Conservation (phyloP, 2,888 invertebrate genomes). For the Copidosoma aretas region DNA sequence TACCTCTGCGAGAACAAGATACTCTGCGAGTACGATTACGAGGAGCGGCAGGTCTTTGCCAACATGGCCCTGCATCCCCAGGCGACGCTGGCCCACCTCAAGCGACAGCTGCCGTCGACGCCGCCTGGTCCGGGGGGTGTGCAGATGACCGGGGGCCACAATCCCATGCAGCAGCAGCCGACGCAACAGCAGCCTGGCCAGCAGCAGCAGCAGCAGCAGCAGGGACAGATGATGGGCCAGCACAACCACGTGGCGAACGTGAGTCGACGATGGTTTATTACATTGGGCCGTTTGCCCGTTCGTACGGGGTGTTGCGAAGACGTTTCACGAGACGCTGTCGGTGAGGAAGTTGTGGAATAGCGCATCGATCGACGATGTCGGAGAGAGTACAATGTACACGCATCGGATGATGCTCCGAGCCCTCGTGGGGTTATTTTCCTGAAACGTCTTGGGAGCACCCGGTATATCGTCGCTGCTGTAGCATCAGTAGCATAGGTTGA, state of each 20-base stretch:
- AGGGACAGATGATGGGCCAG: constrained; percentile 55
- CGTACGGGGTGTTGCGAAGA: too few species aligned
- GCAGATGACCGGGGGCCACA: constrained; percentile 53
- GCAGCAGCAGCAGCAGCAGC: constrained; percentile 21
- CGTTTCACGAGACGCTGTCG: too few species aligned
- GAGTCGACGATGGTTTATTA: constrained; percentile 42
- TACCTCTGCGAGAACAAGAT: constrained; percentile 98
- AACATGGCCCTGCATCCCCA: constrained; percentile 92
- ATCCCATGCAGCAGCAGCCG: constrained; percentile 47
- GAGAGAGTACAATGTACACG: too few species aligned
- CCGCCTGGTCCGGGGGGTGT: constrained; percentile 56
- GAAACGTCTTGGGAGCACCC: too few species aligned
- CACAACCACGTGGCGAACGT: constrained; percentile 60
- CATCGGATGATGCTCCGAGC: too few species aligned
- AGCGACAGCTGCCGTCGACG: constrained; percentile 68
- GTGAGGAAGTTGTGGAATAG: too few species aligned
- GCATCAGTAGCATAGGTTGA: constrained; percentile 30
- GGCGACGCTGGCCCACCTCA: constrained; percentile 77
- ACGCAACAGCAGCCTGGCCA: constrained; percentile 32
- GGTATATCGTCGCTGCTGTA: too few species aligned
- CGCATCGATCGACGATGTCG: too few species aligned
- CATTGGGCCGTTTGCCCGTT: too few species aligned
- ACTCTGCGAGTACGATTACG: constrained; percentile 96
- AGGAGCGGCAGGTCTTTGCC: constrained; percentile 92
- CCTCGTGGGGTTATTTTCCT: too few species aligned